Base-by-base conservation (phyloP, 2,888 invertebrate genomes). In the Eristalinus sepulchralis region DNA sequence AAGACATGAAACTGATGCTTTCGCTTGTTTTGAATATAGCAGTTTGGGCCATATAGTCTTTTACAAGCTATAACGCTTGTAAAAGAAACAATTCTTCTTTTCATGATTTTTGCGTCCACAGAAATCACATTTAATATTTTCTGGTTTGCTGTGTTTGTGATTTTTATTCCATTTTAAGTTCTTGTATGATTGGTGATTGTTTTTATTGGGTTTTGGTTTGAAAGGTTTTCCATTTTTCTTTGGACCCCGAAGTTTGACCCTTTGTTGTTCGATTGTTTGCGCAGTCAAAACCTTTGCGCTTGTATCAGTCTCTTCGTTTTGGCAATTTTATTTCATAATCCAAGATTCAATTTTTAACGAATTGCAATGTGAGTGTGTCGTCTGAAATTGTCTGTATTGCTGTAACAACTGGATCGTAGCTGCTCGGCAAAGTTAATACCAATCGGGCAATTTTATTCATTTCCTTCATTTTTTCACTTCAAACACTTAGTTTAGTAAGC, bases 121-220 rank as follows among this genome's bases (percentile, higher is more conserved):
- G 33, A 60, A 60, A 62, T 62, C 62, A 62, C 62, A 62, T 62
- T 62, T 62, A 39, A 64, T 64, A 36, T 64, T 64, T 22, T 64
- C 64, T 62, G 62, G 62, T 33, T 62, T 62, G 62, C 62, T 62
- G 33, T 62, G 11, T 62, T 62, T 62, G 31, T 62, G 31, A 62
- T 62, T 64, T 64, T 64, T 64, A 64, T 64, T 36, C 64, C 64
- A 34, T 64, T 64, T 36, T 39, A 39, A 64, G 64, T 64, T 64
- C n/a, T 64, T 64, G 36, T 64, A 33, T 62, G 34, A n/a, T 62
- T 62, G 62, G 62, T 62, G n/a, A 34, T 62, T 62, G 62, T 33
- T 62, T 13, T 62, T 33, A 62, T 33, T 34, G n/a, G n/a, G 34
- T 34, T 17, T 62, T 34, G n/a, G n/a, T 62, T 62, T 34, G 59